These are phyloP conservation scores for Chelon labrosus DNA, from an alignment of 2,797 vertebrate species.

Conservation along the genomic window DNA sequence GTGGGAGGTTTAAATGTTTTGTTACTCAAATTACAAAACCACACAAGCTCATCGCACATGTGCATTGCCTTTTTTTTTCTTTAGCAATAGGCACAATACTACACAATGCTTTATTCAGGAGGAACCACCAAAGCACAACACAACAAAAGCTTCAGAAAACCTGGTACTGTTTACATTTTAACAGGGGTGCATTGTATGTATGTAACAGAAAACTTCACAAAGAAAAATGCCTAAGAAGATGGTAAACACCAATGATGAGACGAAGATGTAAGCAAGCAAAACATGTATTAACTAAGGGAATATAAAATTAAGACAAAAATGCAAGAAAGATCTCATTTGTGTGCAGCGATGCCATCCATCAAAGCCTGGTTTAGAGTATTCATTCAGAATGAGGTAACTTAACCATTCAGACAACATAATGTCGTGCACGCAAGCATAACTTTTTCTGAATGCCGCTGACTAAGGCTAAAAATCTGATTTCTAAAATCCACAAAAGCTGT, in stretches of 20 bases:
- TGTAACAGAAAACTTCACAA: background rate
- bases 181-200: background rate
- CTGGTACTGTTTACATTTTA: background rate
- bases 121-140: background rate
- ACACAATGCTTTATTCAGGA: background rate
- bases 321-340: background rate
- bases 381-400: slow-evolving; percentile 2
- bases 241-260: background rate
- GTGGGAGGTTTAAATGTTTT: background rate
- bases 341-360: background rate
- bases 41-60: background rate
- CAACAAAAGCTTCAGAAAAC: background rate
- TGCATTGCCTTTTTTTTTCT: background rate
- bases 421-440: slow-evolving; percentile 3
- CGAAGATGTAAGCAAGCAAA: background rate
- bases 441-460: slow-evolving; percentile 4
- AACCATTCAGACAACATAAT: slow-evolving; percentile 3
- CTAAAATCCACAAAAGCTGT: slow-evolving; percentile 21
- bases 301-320: background rate
- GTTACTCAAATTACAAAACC: background rate
- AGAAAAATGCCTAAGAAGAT: background rate
- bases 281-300: background rate
- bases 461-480: background rate
- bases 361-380: background rate
- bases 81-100: background rate